phyloP scores from a whole-genome alignment of 2,797 vertebrate genomes.

The Bufotes viridis region DNA sequence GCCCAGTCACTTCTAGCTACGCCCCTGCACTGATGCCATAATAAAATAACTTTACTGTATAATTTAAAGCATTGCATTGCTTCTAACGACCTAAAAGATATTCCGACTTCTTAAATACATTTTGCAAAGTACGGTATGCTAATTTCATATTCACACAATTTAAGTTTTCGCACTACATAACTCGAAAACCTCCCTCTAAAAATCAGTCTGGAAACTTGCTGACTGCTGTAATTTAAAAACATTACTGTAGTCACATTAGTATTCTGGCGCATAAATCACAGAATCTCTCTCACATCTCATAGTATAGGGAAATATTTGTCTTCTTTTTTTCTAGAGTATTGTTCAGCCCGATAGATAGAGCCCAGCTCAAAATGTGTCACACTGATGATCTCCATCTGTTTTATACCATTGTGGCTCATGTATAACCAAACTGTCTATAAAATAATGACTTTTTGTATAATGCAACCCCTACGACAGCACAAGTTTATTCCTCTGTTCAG shows the following conservation, averaged over 20 bases:
- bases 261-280: not conserved
- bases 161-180: not conserved
- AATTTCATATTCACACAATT: constrained; percentile 10
- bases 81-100: constrained; percentile 2
- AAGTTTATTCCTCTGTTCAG: not conserved
- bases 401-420: constrained; percentile 1
- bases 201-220: constrained; percentile 20
- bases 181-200: not conserved
- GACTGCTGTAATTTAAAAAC: constrained; percentile 15
- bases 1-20: too few relatives aligned
- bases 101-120: constrained; percentile 9
- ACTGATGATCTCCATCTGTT: constrained; percentile 16
- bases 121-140: constrained; percentile 4
- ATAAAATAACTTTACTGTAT: not conserved
- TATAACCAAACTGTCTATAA: constrained; percentile 9
- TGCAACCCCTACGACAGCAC: not conserved
- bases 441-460: constrained; percentile 8
- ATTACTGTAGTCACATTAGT: constrained; percentile 21
- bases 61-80: not conserved
- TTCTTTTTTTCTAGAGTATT: not conserved
- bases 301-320: not conserved
- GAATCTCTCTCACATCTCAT: not conserved
- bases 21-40: not conserved
- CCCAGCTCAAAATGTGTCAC: not conserved
- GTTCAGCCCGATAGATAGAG: constrained; percentile 9